Conservation (phyloP, 2,113 vertebrate species). For the Ranitomeya variabilis region DNA sequence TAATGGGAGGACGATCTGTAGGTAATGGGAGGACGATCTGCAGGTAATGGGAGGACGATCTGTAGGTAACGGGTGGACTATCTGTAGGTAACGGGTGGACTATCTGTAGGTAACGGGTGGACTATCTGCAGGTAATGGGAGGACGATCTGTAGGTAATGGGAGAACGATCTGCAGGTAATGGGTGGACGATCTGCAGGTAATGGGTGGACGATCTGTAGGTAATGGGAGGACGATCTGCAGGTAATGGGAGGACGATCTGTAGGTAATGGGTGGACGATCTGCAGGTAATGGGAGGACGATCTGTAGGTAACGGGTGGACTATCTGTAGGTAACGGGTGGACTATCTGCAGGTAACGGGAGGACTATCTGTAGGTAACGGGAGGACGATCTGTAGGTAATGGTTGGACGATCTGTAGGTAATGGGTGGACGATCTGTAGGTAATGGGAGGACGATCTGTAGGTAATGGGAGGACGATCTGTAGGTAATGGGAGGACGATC, state of each 20-base stretch:
- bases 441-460: not conserved
- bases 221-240: not conserved
- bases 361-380: not conserved
- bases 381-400: not conserved
- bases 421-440: not conserved
- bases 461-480: not conserved
- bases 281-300: too few relatives aligned
- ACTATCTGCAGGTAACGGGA: too few relatives aligned
- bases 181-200: not conserved
- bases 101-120: not conserved
- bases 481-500: not conserved
- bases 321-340: too few relatives aligned
- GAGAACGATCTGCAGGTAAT: not conserved
- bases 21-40: too few relatives aligned
- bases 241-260: too few relatives aligned
- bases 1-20: too few relatives aligned
- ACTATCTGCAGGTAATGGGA: too few relatives aligned
- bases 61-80: not conserved
- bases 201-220: not conserved
- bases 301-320: too few relatives aligned
- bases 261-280: too few relatives aligned
- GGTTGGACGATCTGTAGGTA: not conserved
- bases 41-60: too few relatives aligned
- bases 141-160: not conserved
- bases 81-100: not conserved